Base-by-base conservation (phyloP, 2,888 invertebrate genomes). In the Chloroclysta siterata region DNA sequence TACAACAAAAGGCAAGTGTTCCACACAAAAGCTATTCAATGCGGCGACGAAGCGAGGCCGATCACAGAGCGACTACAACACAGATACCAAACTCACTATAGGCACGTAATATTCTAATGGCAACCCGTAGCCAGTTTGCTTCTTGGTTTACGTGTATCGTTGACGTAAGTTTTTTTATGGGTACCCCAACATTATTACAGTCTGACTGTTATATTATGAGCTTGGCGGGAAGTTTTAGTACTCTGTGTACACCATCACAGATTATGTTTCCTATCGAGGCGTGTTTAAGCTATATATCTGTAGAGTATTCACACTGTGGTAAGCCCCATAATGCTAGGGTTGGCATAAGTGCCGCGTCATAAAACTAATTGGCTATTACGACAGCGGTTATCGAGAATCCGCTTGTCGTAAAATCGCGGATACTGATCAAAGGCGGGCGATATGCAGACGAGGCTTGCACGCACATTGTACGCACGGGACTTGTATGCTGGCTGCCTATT, bases 1-100 rank as follows among this genome's bases (percentile, higher is more conserved):
- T 66, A 76, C 75, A 83, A 86, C 86, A 86, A 87, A 81, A 85
- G 86, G 83, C 79, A 80, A 82, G 82, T 78, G 77, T 79, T 75
- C 76, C 76, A 66, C 73, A 83, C 81, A 85, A 85, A 81, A 76
- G 81, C 82, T 79, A 82, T 84, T 84, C 78, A 83, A 78, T 79
- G 78, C 74, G 72, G 78, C 74, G 72, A 74, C 66, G 73, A 73
- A 70, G 76, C 80, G 73, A 73, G 71, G 72, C 69, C 60, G 52
- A 47, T 36, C 55, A 64, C 59, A 60, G 48, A 11, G 15, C 42
- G 17, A 22, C 48, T 47, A 51, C 42, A 36, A 29, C 6, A 55
- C 60, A 61, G 51, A 55, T n/a, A 42, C n/a, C 42, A 14, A 10
- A 54, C 55, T 54, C 22, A 13, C 39, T 36, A 51, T 17, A 46